A percentile compares a stretch with the other conserved stretches of the same genome.
Evolutionary conservation across 2,113 vertebrate species (phyloP).

Genomic region (Columba janthina): DNA sequence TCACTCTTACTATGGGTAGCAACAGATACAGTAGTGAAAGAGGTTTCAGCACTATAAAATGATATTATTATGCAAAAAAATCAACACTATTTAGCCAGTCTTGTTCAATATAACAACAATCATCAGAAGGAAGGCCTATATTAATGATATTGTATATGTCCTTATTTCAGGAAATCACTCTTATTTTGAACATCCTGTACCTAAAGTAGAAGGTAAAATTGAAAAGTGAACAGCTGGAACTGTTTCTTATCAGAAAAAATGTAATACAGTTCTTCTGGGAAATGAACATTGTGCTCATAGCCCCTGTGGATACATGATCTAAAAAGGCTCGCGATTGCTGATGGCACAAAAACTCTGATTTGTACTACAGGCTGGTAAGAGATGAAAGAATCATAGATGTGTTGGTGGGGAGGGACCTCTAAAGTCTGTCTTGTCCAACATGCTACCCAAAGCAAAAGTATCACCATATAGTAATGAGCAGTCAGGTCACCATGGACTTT

Average conservation of each 20-base stretch:
- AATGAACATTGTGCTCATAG: neutral
- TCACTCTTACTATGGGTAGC: neutral
- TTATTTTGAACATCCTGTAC: neutral
- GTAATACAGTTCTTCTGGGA: neutral
- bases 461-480: too few relatives aligned
- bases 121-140: neutral
- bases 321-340: neutral
- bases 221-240: neutral
- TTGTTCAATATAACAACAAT: neutral
- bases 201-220: neutral
- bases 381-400: neutral
- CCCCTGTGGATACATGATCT: neutral
- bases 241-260: neutral
- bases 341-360: neutral
- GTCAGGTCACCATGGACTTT: neutral
- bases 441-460: neutral
- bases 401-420: neutral
- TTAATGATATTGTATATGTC: neutral
- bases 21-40: neutral
- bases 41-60: neutral
- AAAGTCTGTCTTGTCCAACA: neutral
- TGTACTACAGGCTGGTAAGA: neutral
- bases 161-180: neutral
- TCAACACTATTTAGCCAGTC: neutral
- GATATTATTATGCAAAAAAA: neutral